A percentile compares a stretch with the other conserved stretches of the same genome.
phyloP scores from a whole-genome alignment of 2,888 invertebrate species.

The Terebella lapidaria region DNA sequence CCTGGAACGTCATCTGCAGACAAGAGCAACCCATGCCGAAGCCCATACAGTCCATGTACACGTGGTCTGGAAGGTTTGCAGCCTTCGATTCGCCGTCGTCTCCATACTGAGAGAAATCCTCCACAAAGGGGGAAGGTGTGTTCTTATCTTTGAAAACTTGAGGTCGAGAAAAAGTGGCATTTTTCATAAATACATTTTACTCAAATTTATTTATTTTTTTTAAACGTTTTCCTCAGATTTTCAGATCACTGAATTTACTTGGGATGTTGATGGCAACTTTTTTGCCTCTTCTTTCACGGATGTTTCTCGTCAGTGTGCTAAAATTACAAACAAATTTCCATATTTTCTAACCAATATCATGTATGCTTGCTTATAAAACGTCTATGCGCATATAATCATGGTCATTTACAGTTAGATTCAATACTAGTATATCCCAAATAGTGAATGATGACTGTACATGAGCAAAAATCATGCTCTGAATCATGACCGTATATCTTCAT shows the following conservation, averaged over 20 bases:
- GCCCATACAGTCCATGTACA: conserved; percentile 99
- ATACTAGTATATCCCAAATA: too few relatives aligned
- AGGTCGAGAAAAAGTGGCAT: too few relatives aligned
- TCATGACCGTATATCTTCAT: too few relatives aligned
- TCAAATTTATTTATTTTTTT: neutral
- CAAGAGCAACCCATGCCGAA: conserved; percentile 99
- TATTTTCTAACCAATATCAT: too few relatives aligned
- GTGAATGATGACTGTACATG: too few relatives aligned
- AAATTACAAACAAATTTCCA: too few relatives aligned
- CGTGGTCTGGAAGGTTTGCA: conserved; percentile 78
- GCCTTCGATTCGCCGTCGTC: conserved; percentile 62
- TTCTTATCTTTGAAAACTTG: conserved; percentile 83
- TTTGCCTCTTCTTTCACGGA: conserved; percentile 82
- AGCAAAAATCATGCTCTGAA: too few relatives aligned
- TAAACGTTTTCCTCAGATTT: too few relatives aligned
- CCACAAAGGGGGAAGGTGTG: conserved; percentile 65
- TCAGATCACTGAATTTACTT: too few relatives aligned
- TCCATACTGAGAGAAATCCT: conserved; percentile 57
- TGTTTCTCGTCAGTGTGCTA: conserved; percentile 83
- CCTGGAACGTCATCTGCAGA: conserved; percentile 72
- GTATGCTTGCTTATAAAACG: too few relatives aligned
- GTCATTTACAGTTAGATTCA: too few relatives aligned
- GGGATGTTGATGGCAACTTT: conserved; percentile 96
- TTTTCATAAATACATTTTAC: neutral
- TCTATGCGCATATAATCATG: too few relatives aligned